Evolutionary conservation across 2,888 invertebrate species (phyloP).

Genomic region (Leucoptera coffeella): DNA sequence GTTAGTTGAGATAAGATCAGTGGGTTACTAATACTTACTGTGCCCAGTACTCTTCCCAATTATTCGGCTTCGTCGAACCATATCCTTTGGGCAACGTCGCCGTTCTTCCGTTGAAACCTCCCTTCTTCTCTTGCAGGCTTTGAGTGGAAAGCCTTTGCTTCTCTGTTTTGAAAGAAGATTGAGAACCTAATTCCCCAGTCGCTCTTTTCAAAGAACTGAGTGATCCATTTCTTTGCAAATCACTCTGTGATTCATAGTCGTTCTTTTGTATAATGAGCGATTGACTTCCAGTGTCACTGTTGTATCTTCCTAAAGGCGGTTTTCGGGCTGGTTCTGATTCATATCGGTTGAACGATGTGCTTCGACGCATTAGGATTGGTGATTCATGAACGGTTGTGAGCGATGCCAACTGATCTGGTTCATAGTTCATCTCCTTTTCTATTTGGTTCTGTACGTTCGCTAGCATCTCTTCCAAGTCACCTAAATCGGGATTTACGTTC

Average conservation of each 20-base stretch:
- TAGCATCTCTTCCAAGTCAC: conserved; percentile 43
- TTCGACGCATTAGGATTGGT: conserved; percentile 24
- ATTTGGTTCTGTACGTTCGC: conserved; percentile 40
- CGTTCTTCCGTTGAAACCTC: conserved; percentile 27
- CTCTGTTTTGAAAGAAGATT: conserved; percentile 26
- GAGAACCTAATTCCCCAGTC: conserved; percentile 19
- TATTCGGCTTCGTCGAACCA: conserved; percentile 31
- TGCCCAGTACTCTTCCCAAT: conserved; percentile 46
- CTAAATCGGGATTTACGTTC: conserved; percentile 34
- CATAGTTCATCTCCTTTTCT: conserved; percentile 37
- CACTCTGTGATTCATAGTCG: conserved; percentile 18
- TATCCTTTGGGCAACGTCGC: conserved; percentile 37
- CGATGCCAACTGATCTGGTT: conserved; percentile 32
- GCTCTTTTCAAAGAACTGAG: background rate
- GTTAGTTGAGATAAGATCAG: too few relatives aligned
- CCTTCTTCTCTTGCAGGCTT: conserved; percentile 29
- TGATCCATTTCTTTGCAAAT: conserved; percentile 13
- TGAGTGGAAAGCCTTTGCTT: conserved; percentile 27
- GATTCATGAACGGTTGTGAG: conserved; percentile 30
- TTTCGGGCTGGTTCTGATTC: conserved; percentile 16
- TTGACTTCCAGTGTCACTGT: conserved; percentile 13
- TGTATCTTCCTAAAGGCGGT: conserved; percentile 14
- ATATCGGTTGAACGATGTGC: conserved; percentile 18
- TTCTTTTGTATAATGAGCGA: conserved; percentile 8
- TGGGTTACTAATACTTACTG: too few relatives aligned